Percentiles rank a stretch among this genome's conserved stretches.
Evolutionary conservation across 2,113 vertebrate genomes (phyloP).

Genomic region (Leptobrachium ailaonicum): DNA sequence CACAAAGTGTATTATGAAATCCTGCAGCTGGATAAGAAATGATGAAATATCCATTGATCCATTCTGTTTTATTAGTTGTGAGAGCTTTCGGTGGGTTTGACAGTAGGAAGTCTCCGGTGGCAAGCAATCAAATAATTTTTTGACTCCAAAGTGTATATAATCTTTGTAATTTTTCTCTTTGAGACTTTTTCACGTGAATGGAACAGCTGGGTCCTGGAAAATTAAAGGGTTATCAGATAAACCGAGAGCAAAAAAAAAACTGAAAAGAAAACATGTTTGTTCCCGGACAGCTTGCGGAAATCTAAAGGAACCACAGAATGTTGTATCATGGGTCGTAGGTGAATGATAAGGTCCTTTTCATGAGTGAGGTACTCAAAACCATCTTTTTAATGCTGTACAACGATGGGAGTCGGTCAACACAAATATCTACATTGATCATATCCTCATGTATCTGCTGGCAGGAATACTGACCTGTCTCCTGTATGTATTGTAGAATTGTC

Average conservation of each 20-base stretch:
- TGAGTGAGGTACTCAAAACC: too few relatives aligned
- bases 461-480: too few relatives aligned
- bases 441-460: too few relatives aligned
- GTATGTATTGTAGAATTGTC: too few relatives aligned
- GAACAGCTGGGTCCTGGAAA: slow-evolving; percentile 52
- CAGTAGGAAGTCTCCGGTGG: slow-evolving; percentile 43
- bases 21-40: slow-evolving; percentile 53
- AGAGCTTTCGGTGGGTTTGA: slow-evolving; percentile 45
- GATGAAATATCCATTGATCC: slow-evolving; percentile 55
- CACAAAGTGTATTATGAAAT: slow-evolving; percentile 32
- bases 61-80: slow-evolving; percentile 48
- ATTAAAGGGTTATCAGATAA: slow-evolving; percentile 51
- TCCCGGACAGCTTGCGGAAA: not conserved
- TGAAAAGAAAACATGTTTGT: slow-evolving; percentile 7
- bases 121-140: slow-evolving; percentile 46
- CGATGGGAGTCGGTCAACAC: too few relatives aligned
- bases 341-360: too few relatives aligned
- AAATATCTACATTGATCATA: too few relatives aligned
- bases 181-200: slow-evolving; percentile 40
- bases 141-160: slow-evolving; percentile 9
- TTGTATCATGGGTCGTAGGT: not conserved
- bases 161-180: slow-evolving; percentile 52
- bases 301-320: not conserved
- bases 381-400: too few relatives aligned
- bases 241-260: slow-evolving; percentile 32